Percentiles rank a stretch among this genome's conserved stretches.
phyloP scores from a whole-genome alignment of 2,113 vertebrate genomes.

The Atlantisia rogersi region DNA sequence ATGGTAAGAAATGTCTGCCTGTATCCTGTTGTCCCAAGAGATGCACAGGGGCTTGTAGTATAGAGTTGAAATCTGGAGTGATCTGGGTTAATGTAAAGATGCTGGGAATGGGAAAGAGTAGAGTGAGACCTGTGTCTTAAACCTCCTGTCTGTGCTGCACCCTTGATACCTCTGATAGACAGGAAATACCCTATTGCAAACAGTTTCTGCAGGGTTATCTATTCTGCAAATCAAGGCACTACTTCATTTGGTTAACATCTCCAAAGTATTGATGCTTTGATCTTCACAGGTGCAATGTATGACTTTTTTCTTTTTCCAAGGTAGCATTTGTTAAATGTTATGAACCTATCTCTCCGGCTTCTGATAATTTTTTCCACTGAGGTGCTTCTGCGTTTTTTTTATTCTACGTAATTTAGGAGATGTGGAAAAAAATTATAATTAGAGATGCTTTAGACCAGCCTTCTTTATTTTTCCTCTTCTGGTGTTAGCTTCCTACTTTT shows the following conservation, averaged over 20 bases:
- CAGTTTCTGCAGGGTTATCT: background rate
- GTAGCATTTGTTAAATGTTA: background rate
- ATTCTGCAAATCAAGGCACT: background rate
- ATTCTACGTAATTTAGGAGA: too few species aligned
- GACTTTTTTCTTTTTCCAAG: background rate
- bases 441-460: background rate
- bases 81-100: background rate
- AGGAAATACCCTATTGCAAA: background rate
- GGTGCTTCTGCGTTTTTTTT: background rate
- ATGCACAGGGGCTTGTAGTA: background rate
- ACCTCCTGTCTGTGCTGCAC: background rate
- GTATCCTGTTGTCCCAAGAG: background rate
- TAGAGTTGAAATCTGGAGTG: background rate
- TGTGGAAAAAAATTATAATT: too few species aligned
- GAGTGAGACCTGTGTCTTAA: background rate
- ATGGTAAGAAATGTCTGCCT: background rate
- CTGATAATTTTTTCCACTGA: background rate
- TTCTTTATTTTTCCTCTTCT: background rate
- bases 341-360: background rate
- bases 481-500: background rate
- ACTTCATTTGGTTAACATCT: background rate
- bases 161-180: too few species aligned
- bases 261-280: background rate
- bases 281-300: background rate
- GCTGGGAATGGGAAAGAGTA: background rate